Evolutionary conservation across 2,113 vertebrate species (phyloP).

Genomic region (Rhynchomys soricoides): DNA sequence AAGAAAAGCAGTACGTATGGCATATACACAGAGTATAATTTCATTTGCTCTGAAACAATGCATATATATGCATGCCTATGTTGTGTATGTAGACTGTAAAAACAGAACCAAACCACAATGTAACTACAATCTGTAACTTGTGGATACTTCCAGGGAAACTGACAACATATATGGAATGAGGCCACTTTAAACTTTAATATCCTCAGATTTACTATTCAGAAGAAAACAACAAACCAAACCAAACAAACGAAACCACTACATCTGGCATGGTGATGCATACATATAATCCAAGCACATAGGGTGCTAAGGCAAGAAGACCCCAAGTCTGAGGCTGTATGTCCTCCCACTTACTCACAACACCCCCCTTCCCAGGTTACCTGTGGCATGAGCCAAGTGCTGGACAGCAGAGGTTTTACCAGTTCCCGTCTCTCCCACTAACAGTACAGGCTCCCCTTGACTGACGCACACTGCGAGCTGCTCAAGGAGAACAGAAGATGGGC

Average conservation of each 20-base stretch:
- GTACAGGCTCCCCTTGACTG: conserved; percentile 92
- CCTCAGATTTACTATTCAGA: background rate
- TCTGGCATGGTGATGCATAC: background rate
- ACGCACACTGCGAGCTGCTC: conserved; percentile 96
- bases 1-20: background rate
- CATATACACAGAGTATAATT: background rate
- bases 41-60: background rate
- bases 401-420: conserved; percentile 98
- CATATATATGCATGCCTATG: background rate
- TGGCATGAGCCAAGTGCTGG: conserved; percentile 93
- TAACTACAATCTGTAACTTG: background rate
- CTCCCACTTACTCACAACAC: background rate
- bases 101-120: background rate
- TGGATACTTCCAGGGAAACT: background rate
- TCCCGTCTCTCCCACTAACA: conserved; percentile 97
- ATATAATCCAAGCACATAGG: background rate
- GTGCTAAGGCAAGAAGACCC: background rate
- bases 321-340: background rate
- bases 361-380: conserved; percentile 88
- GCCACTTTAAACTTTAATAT: conserved; percentile 23
- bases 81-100: background rate
- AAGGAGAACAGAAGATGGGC: conserved; percentile 93
- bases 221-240: background rate
- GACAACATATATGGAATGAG: background rate
- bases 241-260: background rate